Percentiles rank a stretch among this genome's conserved stretches.
phyloP scores from a whole-genome alignment of 2,797 vertebrate species.

The Microctenopoma lineatum region DNA sequence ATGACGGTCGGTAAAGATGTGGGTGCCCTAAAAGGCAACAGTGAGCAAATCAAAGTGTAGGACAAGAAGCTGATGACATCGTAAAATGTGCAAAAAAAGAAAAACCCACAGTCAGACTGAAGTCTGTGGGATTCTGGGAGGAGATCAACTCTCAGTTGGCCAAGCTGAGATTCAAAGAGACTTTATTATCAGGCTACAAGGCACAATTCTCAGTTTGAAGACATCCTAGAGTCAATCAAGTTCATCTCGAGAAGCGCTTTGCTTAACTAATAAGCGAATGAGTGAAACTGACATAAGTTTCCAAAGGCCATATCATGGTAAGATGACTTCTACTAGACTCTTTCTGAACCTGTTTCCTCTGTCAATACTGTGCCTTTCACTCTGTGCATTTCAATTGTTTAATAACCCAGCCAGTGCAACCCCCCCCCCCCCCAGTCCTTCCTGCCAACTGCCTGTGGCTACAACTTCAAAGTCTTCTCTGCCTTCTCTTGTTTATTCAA shows the following conservation, averaged over 20 bases:
- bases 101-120: slow-evolving; percentile 25
- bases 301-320: slow-evolving; percentile 31
- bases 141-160: slow-evolving; percentile 50
- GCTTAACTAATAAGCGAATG: slow-evolving; percentile 49
- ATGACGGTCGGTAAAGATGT: slow-evolving; percentile 39
- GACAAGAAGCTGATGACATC: slow-evolving; percentile 51
- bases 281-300: slow-evolving; percentile 46
- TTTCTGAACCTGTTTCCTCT: slow-evolving; percentile 52
- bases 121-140: slow-evolving; percentile 45
- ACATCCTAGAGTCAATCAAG: slow-evolving; percentile 56
- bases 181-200: slow-evolving; percentile 58
- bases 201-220: slow-evolving; percentile 44
- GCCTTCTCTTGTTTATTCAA: slow-evolving; percentile 20
- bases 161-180: slow-evolving; percentile 60
- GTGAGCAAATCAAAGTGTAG: slow-evolving; percentile 53
- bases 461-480: slow-evolving; percentile 46
- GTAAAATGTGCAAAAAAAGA: slow-evolving; percentile 51
- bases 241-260: slow-evolving; percentile 43
- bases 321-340: slow-evolving; percentile 47
- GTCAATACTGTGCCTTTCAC: slow-evolving; percentile 31
- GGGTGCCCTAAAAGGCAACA: slow-evolving; percentile 15
- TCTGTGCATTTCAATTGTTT: slow-evolving; percentile 35
- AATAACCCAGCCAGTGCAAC: slow-evolving; percentile 42
- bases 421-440: slow-evolving; percentile 13
- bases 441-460: slow-evolving; percentile 46